A percentile compares a stretch with the other conserved stretches of the same genome.
These are phyloP conservation scores for Miltochrista miniata DNA, from an alignment of 2,888 invertebrate species.

Conservation along the genomic window DNA sequence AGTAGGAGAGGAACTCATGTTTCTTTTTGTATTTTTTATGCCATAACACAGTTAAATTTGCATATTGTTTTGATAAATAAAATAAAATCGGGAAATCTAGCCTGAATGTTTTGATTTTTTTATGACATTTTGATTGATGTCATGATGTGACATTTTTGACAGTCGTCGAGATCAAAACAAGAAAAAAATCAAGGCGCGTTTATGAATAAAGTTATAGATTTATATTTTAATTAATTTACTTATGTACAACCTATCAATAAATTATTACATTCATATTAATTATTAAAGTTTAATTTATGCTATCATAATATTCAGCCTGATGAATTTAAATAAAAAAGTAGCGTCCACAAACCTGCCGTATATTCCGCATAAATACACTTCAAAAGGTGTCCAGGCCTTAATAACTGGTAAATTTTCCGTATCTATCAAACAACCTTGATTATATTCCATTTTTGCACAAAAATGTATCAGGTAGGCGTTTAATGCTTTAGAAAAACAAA, in stretches of 20 bases:
- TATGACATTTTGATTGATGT: no score
- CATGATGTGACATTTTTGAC: neutral
- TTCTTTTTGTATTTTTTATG: neutral
- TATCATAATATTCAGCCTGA: no score
- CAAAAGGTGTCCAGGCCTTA: slow-evolving; percentile 64
- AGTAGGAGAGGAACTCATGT: neutral
- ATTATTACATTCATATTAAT: no score
- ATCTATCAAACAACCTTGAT: slow-evolving; percentile 59
- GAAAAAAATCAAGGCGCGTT: neutral
- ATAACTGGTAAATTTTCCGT: slow-evolving; percentile 67
- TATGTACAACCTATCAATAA: no score
- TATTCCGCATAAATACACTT: slow-evolving; percentile 58
- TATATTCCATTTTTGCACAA: slow-evolving; percentile 47
- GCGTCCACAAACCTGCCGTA: slow-evolving; percentile 57
- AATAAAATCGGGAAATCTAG: neutral
- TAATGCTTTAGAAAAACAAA: neutral
- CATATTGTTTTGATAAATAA: neutral
- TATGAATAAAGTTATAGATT: neutral
- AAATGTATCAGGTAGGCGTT: neutral
- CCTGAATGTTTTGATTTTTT: slow-evolving; percentile 1
- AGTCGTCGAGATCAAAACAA: no score
- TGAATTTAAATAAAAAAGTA: no score
- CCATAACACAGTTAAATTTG: neutral
- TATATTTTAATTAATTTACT: neutral
- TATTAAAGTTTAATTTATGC: neutral